These are phyloP conservation scores for Wasmannia auropunctata DNA, from an alignment of 1,140 invertebrate species.

Conservation along the genomic window DNA sequence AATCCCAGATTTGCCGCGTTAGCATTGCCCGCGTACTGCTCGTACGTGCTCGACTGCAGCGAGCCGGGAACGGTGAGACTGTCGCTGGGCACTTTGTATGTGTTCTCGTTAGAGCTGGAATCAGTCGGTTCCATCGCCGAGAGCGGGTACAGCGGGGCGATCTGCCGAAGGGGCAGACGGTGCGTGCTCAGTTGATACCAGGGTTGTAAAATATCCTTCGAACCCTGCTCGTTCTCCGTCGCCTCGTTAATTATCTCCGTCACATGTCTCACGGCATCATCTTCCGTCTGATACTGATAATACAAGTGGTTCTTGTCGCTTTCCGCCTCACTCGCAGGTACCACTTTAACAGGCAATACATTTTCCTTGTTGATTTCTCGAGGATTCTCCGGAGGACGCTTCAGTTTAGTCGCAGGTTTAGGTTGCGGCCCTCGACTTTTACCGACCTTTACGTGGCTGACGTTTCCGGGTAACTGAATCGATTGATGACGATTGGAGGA, in stretches of 20 bases:
- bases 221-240: not conserved
- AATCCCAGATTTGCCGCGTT: not conserved
- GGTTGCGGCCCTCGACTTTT: not conserved
- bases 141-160: constrained; percentile 14
- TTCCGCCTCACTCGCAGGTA: not conserved
- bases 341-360: not conserved
- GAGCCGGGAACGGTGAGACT: not conserved
- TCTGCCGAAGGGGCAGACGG: constrained; percentile 11
- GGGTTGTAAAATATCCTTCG: not conserved
- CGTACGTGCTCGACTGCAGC: not conserved
- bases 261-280: not conserved
- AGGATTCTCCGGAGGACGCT: not conserved
- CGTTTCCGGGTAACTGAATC: not conserved
- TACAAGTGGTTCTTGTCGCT: not conserved
- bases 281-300: not conserved
- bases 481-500: not conserved
- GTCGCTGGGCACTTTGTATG: constrained; percentile 27
- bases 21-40: not conserved
- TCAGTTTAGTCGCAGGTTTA: not conserved
- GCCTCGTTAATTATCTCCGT: not conserved
- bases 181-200: constrained; percentile 3
- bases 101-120: not conserved
- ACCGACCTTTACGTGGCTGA: not conserved
- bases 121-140: not conserved
- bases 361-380: not conserved